Percentiles rank a stretch among this genome's conserved stretches.
These are phyloP conservation scores for Campodea augens DNA, from an alignment of 1,140 invertebrate species.

Conservation along the genomic window DNA sequence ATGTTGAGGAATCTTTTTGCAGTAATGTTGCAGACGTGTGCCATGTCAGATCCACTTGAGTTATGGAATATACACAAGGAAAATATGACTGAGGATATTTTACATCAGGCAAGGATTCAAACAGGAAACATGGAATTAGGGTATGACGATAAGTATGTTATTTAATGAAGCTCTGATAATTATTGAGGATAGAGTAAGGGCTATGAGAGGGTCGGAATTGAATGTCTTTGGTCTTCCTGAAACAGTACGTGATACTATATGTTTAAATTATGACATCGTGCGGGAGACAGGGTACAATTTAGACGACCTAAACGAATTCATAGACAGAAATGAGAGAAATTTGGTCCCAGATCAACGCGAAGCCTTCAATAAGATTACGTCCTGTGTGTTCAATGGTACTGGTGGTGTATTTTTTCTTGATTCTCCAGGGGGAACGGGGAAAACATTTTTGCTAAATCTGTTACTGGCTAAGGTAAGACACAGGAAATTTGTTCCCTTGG, in stretches of 20 bases:
- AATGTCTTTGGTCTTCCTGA: background rate
- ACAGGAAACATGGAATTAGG: background rate
- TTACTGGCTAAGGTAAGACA: slow-evolving; percentile 10
- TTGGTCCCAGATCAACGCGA: background rate
- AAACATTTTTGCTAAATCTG: slow-evolving; percentile 12
- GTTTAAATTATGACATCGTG: background rate
- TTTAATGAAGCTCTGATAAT: background rate
- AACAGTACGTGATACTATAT: background rate
- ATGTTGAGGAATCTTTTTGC: slow-evolving; percentile 12
- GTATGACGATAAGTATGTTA: background rate
- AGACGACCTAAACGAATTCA: background rate
- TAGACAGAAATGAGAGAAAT: background rate
- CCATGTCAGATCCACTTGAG: slow-evolving; percentile 6
- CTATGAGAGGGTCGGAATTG: background rate
- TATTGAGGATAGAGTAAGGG: background rate
- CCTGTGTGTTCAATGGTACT: too few species aligned
- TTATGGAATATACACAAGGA: slow-evolving; percentile 1
- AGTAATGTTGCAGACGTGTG: slow-evolving; percentile 9
- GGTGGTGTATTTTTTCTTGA: slow-evolving; percentile 13
- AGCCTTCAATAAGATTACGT: background rate
- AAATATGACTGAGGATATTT: background rate
- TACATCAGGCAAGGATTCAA: background rate
- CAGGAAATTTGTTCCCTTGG: slow-evolving; percentile 17
- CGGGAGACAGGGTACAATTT: background rate
- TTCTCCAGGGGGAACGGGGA: slow-evolving; percentile 9